These are phyloP conservation scores for Drosophila greeni DNA, from an alignment of 2,888 invertebrate genomes.

Conservation along the genomic window DNA sequence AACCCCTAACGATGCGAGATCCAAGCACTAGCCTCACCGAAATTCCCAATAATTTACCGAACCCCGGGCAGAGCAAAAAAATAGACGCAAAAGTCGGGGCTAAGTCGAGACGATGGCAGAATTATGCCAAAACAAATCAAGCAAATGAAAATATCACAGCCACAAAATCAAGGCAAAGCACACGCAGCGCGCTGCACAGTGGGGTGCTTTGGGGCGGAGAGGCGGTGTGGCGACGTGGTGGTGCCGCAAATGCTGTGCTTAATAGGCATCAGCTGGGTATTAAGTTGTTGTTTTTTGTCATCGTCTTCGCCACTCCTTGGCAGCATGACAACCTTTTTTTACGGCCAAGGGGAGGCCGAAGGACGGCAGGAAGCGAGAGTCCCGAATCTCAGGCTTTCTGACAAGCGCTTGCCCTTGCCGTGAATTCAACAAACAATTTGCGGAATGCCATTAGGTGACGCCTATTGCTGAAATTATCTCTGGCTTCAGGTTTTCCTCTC, in stretches of 20 bases:
- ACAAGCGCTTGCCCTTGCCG: slow-evolving; percentile 58
- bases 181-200: slow-evolving; percentile 46
- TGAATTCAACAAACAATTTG: slow-evolving; percentile 67
- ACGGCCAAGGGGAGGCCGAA: slow-evolving; percentile 5
- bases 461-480: slow-evolving; percentile 68
- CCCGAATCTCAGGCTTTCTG: slow-evolving; percentile 53
- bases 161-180: slow-evolving; percentile 65
- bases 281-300: slow-evolving; percentile 67
- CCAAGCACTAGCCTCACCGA: slow-evolving; percentile 14
- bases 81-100: slow-evolving; percentile 17
- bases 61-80: slow-evolving; percentile 28
- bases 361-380: slow-evolving; percentile 14
- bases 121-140: slow-evolving; percentile 74
- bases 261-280: slow-evolving; percentile 75
- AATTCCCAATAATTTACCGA: slow-evolving; percentile 55
- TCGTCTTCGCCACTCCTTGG: slow-evolving; percentile 52
- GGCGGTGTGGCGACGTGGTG: slow-evolving; percentile 9
- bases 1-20: slow-evolving; percentile 31
- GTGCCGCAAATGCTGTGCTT: slow-evolving; percentile 74
- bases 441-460: slow-evolving; percentile 74
- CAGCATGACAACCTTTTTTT: slow-evolving; percentile 70
- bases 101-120: slow-evolving; percentile 49
- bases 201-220: neutral
- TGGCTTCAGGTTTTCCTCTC: slow-evolving; percentile 37
- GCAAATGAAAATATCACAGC: slow-evolving; percentile 72